Evolutionary conservation across 2,113 vertebrate species (phyloP).

Genomic region (Tragelaphus buxtoni): DNA sequence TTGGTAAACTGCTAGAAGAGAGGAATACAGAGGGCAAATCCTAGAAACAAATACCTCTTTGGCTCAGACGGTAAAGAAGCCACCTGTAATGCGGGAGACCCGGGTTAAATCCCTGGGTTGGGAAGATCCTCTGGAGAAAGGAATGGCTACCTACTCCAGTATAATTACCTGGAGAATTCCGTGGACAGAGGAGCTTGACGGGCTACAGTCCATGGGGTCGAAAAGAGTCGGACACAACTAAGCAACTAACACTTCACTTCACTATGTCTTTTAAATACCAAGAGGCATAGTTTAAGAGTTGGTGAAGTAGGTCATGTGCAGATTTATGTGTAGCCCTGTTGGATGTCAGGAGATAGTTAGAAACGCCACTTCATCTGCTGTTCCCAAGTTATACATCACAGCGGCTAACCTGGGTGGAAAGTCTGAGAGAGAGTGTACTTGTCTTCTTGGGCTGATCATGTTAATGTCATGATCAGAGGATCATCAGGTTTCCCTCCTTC

Average conservation of each 20-base stretch:
- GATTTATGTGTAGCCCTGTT: neutral
- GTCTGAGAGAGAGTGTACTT: neutral
- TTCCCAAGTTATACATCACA: neutral
- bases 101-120: neutral
- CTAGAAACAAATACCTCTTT: neutral
- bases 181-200: neutral
- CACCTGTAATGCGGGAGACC: neutral
- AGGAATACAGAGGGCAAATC: neutral
- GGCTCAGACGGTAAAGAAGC: neutral
- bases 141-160: neutral
- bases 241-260: neutral
- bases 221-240: neutral
- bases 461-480: neutral
- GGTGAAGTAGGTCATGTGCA: neutral
- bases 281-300: neutral
- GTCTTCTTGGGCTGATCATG: neutral
- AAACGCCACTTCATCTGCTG: rapidly evolving
- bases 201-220: neutral
- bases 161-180: neutral
- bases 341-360: neutral
- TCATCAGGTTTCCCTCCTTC: neutral
- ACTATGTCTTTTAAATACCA: neutral
- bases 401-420: neutral
- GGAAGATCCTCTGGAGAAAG: neutral
- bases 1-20: neutral